Conservation (phyloP, 2,113 vertebrate genomes). For the Kryptolebias marmoratus region DNA sequence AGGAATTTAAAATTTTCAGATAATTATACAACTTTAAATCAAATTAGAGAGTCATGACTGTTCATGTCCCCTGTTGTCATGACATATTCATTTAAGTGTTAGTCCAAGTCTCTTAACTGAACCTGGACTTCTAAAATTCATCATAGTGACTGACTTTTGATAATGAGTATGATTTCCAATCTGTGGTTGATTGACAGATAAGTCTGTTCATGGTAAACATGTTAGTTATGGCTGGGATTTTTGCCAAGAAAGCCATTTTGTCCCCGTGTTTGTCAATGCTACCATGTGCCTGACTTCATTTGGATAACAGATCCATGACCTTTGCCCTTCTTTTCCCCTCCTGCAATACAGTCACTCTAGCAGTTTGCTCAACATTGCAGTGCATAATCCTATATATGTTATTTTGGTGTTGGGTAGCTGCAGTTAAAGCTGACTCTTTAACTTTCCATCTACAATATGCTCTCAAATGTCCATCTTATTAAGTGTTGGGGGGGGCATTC, state of each 20-base stretch:
- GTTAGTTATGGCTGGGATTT: conserved; percentile 53
- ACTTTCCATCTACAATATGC: conserved; percentile 35
- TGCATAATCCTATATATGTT: conserved; percentile 36
- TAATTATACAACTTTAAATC: not conserved
- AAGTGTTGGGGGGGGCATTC: conserved; percentile 3
- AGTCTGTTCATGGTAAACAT: conserved; percentile 52
- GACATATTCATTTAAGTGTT: not conserved
- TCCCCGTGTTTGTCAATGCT: conserved; percentile 55
- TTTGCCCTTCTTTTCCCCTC: conserved; percentile 35
- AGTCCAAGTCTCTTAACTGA: conserved; percentile 13
- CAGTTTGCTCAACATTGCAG: conserved; percentile 45
- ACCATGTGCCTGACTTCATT: conserved; percentile 63
- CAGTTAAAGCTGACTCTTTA: conserved; percentile 19
- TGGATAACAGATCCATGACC: conserved; percentile 51
- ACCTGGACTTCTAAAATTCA: conserved; percentile 14
- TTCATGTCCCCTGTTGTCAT: not conserved
- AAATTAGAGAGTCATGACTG: not conserved
- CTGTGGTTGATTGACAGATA: conserved; percentile 50
- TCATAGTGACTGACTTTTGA: conserved; percentile 8
- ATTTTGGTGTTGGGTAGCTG: conserved; percentile 44
- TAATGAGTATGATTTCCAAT: conserved; percentile 32
- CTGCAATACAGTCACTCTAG: conserved; percentile 8
- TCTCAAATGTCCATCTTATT: conserved; percentile 32
- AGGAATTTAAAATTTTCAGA: too few species aligned
- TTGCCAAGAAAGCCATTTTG: conserved; percentile 63